Conservation (phyloP, 2,113 vertebrate species). For the Campylomormyrus tamandua region DNA sequence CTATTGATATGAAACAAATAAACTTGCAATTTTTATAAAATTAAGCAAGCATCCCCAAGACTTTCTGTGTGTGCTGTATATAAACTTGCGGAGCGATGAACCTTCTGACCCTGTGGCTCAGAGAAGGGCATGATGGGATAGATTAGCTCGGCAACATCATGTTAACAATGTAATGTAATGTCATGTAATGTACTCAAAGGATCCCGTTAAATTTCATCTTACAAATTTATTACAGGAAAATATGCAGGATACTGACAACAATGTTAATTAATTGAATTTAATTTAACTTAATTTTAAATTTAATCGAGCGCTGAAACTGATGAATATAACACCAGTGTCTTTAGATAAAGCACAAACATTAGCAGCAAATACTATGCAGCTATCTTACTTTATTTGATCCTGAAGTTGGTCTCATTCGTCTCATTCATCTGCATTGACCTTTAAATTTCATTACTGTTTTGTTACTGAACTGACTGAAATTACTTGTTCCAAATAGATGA, state of each 20-base stretch:
- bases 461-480: not conserved
- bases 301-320: not conserved
- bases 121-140: not conserved
- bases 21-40: not conserved
- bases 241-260: not conserved
- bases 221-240: not conserved
- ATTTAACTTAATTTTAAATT: not conserved
- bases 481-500: not conserved
- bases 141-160: not conserved
- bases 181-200: not conserved
- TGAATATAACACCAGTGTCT: not conserved
- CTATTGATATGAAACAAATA: not conserved
- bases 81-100: not conserved
- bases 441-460: not conserved
- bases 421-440: not conserved
- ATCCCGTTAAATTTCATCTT: not conserved
- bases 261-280: not conserved
- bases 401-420: not conserved
- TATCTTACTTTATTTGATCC: not conserved
- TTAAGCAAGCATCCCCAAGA: not conserved
- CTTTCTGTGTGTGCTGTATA: not conserved
- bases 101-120: not conserved
- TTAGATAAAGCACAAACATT: not conserved
- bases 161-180: not conserved
- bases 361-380: not conserved